Evolutionary conservation across 92 coral and sea anemone genomes (phyloP), one percentile per base, ranked within the genome.

Genomic region (Phenganax stokvisi): DNA sequence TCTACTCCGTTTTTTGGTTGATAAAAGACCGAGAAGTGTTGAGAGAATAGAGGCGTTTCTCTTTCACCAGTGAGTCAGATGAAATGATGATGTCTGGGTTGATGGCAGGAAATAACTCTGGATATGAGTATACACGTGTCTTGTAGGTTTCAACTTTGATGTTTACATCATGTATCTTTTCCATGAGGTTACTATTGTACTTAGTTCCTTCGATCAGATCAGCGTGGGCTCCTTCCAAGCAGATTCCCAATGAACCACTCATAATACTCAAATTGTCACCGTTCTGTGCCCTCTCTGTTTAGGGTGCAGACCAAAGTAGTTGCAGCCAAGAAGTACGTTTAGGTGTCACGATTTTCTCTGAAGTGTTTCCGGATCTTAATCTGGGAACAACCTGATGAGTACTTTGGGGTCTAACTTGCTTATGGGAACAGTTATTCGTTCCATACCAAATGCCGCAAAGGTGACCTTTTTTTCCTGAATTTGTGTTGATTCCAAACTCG

Each of bases 201-300:
- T 12, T 68, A 51, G 90, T 89, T 71, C 37, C 84, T 77, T 89
- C 88, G 37, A 3, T 44, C 20, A 89, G 37, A 12, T 84, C 74
- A 25, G 90, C 81, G 57, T 86, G 88, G 31, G 90, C 84, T 7
- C 92, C 90, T 87, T 89, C 90, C 27, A 89, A 87, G 59, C 90
- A 89, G 83, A 81, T 79, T 54, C 92, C 92, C 62, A 89, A 85
- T 12, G 84, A 83, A n/a, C 92, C 92, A 51, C 76, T 80, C 90
- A 89, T 89, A 53, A 87, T 60, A 44, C 92, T 87, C 25, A 89
- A 77, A 57, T 89, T 80, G 10, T 87, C 87, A 12, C 88, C 90
- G 67, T 85, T 67, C 84, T 57, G 71, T 4, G 85, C 88, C 72
- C 92, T 82, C 84, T 88, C 9, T 66, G 62, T 85, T 84, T 89